Evolutionary conservation across 1,140 invertebrate species (phyloP).

Genomic region (Anastrepha ludens): DNA sequence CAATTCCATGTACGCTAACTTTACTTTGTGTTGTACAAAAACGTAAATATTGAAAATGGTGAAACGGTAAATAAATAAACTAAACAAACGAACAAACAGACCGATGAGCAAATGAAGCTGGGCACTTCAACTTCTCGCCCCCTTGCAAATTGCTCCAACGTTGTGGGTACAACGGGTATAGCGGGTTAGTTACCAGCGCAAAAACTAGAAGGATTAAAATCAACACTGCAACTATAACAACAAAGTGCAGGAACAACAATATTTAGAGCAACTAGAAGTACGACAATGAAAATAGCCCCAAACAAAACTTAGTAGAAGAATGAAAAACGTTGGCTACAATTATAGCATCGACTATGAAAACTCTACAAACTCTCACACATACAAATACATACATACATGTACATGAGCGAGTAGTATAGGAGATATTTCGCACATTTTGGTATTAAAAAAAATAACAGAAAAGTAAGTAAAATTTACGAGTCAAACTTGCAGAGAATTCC

Average conservation of each 20-base stretch:
- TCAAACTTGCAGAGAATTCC: too few relatives aligned
- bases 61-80: conserved; percentile 12
- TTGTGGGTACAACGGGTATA: background rate
- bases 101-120: conserved; percentile 35
- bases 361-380: too few relatives aligned
- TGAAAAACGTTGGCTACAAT: too few relatives aligned
- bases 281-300: conserved; percentile 8
- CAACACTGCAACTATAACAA: conserved; percentile 16
- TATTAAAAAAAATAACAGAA: too few relatives aligned
- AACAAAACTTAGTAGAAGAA: background rate
- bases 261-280: background rate
- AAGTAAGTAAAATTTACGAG: too few relatives aligned
- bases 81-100: conserved; percentile 25
- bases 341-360: too few relatives aligned
- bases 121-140: background rate
- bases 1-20: conserved; percentile 8
- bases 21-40: background rate
- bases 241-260: background rate
- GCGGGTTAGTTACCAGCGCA: background rate
- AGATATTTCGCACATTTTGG: too few relatives aligned
- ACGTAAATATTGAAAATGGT: conserved; percentile 38
- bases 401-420: too few relatives aligned
- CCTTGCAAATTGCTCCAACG: background rate
- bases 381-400: too few relatives aligned
- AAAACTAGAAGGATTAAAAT: background rate